These are phyloP conservation scores for Corapipo altera DNA, from an alignment of 2,113 vertebrate species.

Conservation along the genomic window DNA sequence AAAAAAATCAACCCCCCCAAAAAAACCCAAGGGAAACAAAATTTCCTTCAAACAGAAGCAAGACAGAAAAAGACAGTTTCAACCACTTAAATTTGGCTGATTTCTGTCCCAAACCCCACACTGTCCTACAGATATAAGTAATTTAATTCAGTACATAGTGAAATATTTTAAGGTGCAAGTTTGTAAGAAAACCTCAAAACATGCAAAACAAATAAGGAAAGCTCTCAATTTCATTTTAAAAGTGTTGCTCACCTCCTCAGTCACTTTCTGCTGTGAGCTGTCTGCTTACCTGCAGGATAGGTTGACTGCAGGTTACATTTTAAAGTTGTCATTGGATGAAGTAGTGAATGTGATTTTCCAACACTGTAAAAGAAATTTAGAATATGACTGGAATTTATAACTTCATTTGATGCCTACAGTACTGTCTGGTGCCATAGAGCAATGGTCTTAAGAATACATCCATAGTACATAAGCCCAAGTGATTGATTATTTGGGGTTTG, in stretches of 20 bases:
- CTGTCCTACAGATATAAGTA: not conserved
- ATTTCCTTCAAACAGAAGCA: not conserved
- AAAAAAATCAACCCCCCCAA: not conserved
- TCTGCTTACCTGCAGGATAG: not conserved
- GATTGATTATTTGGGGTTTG: not conserved
- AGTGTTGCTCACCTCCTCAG: not conserved
- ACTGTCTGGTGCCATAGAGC: not conserved
- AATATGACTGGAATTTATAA: conserved; percentile 8
- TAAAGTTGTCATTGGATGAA: not conserved
- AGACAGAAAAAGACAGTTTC: not conserved
- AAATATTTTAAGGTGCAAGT: not conserved
- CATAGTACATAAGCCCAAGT: not conserved
- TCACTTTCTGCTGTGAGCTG: not conserved
- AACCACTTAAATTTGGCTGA: not conserved
- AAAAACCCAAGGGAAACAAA: not conserved
- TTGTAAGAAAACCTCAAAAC: not conserved
- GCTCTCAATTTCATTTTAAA: not conserved
- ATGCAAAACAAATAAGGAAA: not conserved
- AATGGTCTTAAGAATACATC: not conserved
- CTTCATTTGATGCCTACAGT: conserved; percentile 8
- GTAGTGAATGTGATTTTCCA: not conserved
- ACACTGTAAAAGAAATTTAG: not conserved
- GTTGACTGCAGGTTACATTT: not conserved
- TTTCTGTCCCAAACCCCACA: not conserved
- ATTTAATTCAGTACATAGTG: not conserved